phyloP scores from a whole-genome alignment of 2,888 invertebrate genomes.

The Orthosia gracilis region DNA sequence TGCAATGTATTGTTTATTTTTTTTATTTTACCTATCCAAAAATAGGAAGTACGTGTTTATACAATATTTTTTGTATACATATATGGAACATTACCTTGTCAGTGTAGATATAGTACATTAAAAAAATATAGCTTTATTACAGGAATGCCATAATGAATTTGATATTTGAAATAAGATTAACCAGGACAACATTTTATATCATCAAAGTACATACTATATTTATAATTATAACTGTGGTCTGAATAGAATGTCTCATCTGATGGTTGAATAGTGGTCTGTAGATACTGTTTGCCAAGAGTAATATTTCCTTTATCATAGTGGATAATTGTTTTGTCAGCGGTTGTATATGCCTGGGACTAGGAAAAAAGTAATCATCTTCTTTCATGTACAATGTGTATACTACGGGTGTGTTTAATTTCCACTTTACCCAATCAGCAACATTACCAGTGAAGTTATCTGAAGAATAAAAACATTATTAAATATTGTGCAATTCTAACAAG shows the following conservation, averaged over 20 bases:
- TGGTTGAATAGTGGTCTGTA: slow-evolving; percentile 82
- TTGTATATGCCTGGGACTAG: slow-evolving; percentile 70
- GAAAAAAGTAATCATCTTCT: slow-evolving; percentile 70
- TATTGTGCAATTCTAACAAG: not conserved
- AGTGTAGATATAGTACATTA: no score
- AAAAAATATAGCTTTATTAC: not conserved
- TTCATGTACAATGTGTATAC: slow-evolving; percentile 83
- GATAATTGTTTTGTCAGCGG: slow-evolving; percentile 73
- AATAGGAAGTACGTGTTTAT: no score
- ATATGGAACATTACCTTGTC: no score
- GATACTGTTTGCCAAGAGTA: slow-evolving; percentile 78
- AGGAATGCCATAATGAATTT: not conserved
- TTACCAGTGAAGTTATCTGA: slow-evolving; percentile 83
- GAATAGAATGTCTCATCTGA: slow-evolving; percentile 43
- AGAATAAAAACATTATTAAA: slow-evolving; percentile 41
- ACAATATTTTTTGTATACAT: no score
- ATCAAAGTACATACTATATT: slow-evolving; percentile 28
- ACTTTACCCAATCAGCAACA: slow-evolving; percentile 86
- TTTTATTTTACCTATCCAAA: no score
- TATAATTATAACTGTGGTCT: slow-evolving; percentile 22
- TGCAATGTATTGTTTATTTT: no score
- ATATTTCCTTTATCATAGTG: slow-evolving; percentile 78
- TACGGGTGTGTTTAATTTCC: slow-evolving; percentile 81
- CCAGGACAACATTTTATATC: slow-evolving; percentile 13
- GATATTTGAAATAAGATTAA: not conserved